phyloP scores from a whole-genome alignment of 2,797 vertebrate genomes.

The Cossypha niveicapilla region DNA sequence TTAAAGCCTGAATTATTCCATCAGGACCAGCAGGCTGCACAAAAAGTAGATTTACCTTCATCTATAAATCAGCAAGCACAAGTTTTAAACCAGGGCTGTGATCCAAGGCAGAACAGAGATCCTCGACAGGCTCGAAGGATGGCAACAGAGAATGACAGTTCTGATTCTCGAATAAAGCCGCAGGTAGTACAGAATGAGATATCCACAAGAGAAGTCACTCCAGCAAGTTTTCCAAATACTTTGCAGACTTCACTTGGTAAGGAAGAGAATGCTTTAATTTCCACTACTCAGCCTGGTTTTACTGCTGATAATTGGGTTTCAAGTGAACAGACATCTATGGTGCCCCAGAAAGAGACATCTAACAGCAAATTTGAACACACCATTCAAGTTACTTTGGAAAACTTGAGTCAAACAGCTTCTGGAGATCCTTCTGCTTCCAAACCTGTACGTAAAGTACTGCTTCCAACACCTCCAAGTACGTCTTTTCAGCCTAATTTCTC shows the following conservation, averaged over 20 bases:
- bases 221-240: neutral
- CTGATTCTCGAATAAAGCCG: slow-evolving; percentile 30
- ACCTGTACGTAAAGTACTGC: slow-evolving; percentile 77
- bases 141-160: slow-evolving; percentile 50
- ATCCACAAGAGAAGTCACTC: slow-evolving; percentile 66
- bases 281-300: slow-evolving; percentile 9
- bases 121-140: slow-evolving; percentile 80
- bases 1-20: slow-evolving; percentile 73
- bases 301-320: slow-evolving; percentile 45
- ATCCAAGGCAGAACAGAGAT: slow-evolving; percentile 83
- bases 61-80: slow-evolving; percentile 62
- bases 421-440: slow-evolving; percentile 68
- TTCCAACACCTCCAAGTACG: slow-evolving; percentile 73
- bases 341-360: slow-evolving; percentile 40
- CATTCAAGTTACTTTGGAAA: slow-evolving; percentile 11
- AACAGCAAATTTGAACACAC: slow-evolving; percentile 40
- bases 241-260: neutral
- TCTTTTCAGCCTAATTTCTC: slow-evolving; percentile 72
- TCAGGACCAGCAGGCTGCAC: slow-evolving; percentile 69
- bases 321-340: neutral
- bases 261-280: slow-evolving; percentile 38
- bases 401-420: neutral
- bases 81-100: slow-evolving; percentile 65
- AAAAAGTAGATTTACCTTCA: slow-evolving; percentile 49
- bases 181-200: slow-evolving; percentile 65